Percentiles rank a stretch among this genome's conserved stretches.
These are phyloP conservation scores for Bothrops alternatus DNA, from an alignment of 2,797 vertebrate species.

Conservation along the genomic window DNA sequence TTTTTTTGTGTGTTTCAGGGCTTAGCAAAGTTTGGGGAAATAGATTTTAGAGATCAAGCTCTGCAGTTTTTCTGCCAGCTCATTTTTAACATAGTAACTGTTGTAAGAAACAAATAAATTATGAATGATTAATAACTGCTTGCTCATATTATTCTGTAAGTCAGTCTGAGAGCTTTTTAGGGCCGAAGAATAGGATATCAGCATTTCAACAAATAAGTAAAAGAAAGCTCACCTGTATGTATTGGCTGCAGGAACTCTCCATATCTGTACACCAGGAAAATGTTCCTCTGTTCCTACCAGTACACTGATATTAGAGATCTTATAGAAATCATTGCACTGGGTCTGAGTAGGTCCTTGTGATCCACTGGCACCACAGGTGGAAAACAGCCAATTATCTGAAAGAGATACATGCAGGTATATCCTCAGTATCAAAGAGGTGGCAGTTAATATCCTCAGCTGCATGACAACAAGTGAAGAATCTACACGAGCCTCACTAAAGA, in stretches of 20 bases:
- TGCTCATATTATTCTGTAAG: background rate
- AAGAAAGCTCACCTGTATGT: slow-evolving; percentile 83
- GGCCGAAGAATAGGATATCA: background rate
- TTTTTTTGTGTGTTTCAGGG: background rate
- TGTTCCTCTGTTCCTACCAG: slow-evolving; percentile 81
- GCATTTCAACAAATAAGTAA: background rate
- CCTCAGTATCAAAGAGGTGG: background rate
- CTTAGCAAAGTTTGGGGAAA: background rate
- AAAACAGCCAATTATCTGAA: slow-evolving; percentile 86
- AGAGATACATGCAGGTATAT: slow-evolving; percentile 18
- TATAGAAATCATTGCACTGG: slow-evolving; percentile 90
- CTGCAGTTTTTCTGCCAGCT: background rate
- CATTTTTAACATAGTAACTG: background rate
- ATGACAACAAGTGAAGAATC: slow-evolving; percentile 5
- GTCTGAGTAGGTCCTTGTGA: slow-evolving; percentile 88
- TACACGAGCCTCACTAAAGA: background rate
- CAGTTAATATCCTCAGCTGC: background rate
- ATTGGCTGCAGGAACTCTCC: slow-evolving; percentile 90
- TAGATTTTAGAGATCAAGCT: background rate
- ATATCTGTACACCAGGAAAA: slow-evolving; percentile 90
- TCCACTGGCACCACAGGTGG: slow-evolving; percentile 90
- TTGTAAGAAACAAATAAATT: no score
- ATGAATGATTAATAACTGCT: background rate
- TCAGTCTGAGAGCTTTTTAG: background rate
- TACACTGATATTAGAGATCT: slow-evolving; percentile 87